phyloP scores from a whole-genome alignment of 2,797 vertebrate species.

The Smutsia temminckii region DNA sequence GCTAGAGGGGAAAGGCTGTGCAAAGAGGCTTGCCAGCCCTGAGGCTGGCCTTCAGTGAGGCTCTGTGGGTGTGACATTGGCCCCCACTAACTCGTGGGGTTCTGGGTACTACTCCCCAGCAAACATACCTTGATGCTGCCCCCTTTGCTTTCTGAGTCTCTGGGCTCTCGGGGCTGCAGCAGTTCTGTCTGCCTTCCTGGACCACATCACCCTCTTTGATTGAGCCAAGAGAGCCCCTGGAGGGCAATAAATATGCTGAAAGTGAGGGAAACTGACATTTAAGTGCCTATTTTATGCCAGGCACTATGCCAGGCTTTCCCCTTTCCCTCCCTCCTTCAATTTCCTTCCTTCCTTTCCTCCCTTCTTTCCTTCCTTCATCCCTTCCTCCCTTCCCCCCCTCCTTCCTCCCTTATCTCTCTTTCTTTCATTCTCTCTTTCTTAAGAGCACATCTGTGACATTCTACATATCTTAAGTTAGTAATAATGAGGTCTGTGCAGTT shows the following conservation, averaged over 20 bases:
- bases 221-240: neutral
- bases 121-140: neutral
- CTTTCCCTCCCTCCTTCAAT: too few relatives aligned
- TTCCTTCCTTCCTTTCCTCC: neutral
- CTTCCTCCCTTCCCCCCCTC: too few relatives aligned
- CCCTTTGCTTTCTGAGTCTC: neutral
- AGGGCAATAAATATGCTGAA: neutral
- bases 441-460: neutral
- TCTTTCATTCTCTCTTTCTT: too few relatives aligned
- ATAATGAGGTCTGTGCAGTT: neutral
- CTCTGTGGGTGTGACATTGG: neutral
- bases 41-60: neutral
- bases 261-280: neutral
- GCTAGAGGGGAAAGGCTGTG: neutral
- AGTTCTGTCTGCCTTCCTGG: neutral
- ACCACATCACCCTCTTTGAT: neutral
- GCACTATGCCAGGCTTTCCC: neutral
- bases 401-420: too few relatives aligned
- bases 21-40: neutral
- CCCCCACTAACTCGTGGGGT: accelerated
- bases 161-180: neutral
- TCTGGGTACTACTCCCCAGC: neutral
- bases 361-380: neutral
- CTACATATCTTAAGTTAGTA: neutral
- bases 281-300: neutral